phyloP scores from a whole-genome alignment of 2,888 invertebrate genomes.

The Acleris laterana region DNA sequence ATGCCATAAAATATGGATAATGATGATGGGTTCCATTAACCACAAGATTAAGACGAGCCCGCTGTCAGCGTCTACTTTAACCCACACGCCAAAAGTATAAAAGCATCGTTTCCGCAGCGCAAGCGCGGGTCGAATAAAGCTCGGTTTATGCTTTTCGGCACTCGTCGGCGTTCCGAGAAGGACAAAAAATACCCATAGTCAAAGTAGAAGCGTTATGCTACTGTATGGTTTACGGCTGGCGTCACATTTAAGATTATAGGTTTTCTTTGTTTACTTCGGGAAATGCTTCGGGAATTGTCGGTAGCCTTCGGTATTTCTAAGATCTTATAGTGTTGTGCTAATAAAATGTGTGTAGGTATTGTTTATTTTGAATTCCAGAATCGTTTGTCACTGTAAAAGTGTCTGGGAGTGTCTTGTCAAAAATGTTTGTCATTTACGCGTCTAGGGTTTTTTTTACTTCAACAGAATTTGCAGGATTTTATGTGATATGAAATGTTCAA shows the following conservation, averaged over 20 bases:
- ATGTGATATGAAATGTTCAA: no score
- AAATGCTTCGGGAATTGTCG: neutral
- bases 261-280: neutral
- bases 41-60: neutral
- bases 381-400: no score
- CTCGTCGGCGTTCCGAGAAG: constrained; percentile 48
- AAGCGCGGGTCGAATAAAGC: constrained; percentile 57
- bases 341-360: neutral
- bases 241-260: constrained; percentile 4
- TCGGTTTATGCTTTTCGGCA: constrained; percentile 78
- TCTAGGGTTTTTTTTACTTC: no score
- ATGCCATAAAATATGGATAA: no score
- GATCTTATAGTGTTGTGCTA: neutral
- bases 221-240: neutral
- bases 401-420: no score
- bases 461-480: no score
- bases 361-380: no score
- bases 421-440: no score
- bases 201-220: constrained; percentile 12
- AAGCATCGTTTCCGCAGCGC: constrained; percentile 67
- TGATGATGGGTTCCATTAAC: no score
- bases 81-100: constrained; percentile 48
- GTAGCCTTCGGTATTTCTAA: neutral
- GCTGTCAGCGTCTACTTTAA: constrained; percentile 32
- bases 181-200: constrained; percentile 32